These are phyloP conservation scores for Thaumetopoea pityocampa DNA, from an alignment of 1,140 invertebrate species.

Conservation along the genomic window DNA sequence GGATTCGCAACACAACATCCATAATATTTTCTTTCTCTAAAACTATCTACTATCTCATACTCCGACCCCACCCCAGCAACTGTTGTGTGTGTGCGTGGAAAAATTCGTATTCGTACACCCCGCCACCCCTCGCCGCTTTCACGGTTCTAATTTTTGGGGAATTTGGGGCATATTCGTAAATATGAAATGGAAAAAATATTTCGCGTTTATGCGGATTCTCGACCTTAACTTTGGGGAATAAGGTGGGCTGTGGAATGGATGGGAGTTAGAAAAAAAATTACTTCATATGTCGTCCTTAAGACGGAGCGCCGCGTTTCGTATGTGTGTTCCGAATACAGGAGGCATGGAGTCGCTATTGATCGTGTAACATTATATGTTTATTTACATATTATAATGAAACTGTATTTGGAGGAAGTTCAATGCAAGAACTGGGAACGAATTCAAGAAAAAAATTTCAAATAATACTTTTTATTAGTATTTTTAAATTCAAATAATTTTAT, in stretches of 20 bases:
- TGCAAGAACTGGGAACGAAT: neutral
- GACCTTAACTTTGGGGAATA: conserved; percentile 28
- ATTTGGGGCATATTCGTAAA: conserved; percentile 76
- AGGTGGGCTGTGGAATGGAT: conserved; percentile 33
- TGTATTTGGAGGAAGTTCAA: neutral
- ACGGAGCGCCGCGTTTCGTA: conserved; percentile 70
- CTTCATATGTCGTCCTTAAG: conserved; percentile 76
- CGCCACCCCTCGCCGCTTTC: conserved; percentile 51
- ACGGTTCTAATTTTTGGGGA: conserved; percentile 76
- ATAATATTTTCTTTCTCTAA: conserved; percentile 46
- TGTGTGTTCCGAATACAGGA: conserved; percentile 57
- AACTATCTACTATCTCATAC: conserved; percentile 65
- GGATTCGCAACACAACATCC: conserved; percentile 18
- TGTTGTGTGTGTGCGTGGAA: conserved; percentile 38
- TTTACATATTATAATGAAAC: too few relatives aligned
- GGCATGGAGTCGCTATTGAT: conserved; percentile 34
- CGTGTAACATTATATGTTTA: conserved; percentile 4
- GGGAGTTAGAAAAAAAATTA: conserved; percentile 69
- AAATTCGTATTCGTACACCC: conserved; percentile 45
- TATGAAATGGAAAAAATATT: conserved; percentile 77
- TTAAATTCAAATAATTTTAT: too few relatives aligned
- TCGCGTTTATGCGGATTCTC: conserved; percentile 42
- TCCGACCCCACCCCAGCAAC: conserved; percentile 18
- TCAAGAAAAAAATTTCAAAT: too few relatives aligned
- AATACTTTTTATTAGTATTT: too few relatives aligned